Conservation (phyloP, 2,797 vertebrate species). For the Limnodromus scolopaceus region DNA sequence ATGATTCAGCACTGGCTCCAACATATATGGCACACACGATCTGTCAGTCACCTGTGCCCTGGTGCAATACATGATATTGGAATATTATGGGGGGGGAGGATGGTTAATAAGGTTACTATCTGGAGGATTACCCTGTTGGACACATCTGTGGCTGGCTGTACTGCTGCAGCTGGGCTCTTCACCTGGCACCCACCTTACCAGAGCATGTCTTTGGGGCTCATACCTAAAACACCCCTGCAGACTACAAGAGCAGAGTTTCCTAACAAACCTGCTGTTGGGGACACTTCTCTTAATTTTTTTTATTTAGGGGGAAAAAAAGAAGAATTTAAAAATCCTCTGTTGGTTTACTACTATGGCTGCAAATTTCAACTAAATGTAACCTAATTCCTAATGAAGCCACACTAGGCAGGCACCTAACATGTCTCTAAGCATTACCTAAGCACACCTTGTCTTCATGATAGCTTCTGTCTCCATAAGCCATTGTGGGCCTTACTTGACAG, state of each 20-base stretch:
- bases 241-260: neutral
- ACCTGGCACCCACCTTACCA: neutral
- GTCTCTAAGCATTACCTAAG: neutral
- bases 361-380: neutral
- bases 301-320: neutral
- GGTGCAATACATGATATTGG: neutral
- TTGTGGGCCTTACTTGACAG: neutral
- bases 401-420: neutral
- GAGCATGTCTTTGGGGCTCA: rapidly evolving
- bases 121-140: neutral
- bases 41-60: neutral
- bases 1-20: neutral
- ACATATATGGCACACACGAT: rapidly evolving
- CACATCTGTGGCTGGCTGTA: rapidly evolving
- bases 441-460: neutral
- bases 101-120: neutral
- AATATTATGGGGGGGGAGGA: rapidly evolving
- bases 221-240: neutral
- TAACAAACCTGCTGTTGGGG: neutral
- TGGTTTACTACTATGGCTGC: neutral
- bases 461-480: neutral
- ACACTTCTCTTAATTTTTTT: neutral
- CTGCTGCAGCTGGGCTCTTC: neutral
- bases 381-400: neutral
- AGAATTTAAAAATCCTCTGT: neutral